Evolutionary conservation across 1,140 invertebrate genomes (phyloP).

Genomic region (Ephestia elutella): DNA sequence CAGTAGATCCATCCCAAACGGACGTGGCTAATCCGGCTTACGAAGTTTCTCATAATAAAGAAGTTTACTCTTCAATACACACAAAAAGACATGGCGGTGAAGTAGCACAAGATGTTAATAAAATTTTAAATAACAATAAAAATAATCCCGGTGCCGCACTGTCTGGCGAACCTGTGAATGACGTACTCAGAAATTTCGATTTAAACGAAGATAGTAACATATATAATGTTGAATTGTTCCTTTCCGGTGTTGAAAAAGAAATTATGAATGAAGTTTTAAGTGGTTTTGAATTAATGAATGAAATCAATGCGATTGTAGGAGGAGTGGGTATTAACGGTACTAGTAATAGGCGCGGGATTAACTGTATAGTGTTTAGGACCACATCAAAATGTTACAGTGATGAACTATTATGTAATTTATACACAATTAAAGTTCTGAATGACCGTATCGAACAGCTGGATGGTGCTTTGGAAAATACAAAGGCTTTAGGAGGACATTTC

Average conservation of each 20-base stretch:
- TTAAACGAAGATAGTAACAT: background rate
- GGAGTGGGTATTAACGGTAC: conserved; percentile 1
- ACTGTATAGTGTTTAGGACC: background rate
- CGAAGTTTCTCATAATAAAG: conserved; percentile 43
- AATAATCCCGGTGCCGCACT: conserved; percentile 39
- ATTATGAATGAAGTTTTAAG: background rate
- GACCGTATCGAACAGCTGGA: background rate
- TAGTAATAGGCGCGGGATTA: background rate
- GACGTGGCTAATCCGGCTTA: conserved; percentile 46
- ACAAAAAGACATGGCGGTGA: conserved; percentile 27
- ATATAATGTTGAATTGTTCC: background rate
- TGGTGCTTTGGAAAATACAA: too few relatives aligned
- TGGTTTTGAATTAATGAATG: conserved; percentile 4
- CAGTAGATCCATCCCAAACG: conserved; percentile 23
- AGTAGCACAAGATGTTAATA: conserved; percentile 43
- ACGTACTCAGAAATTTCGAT: background rate
- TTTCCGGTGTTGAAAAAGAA: background rate
- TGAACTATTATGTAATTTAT: background rate
- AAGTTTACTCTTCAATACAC: conserved; percentile 38
- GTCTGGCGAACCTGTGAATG: conserved; percentile 33
- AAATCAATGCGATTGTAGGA: background rate
- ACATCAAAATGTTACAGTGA: background rate
- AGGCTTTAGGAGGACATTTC: too few relatives aligned
- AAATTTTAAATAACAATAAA: conserved; percentile 41
- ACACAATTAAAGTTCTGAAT: background rate